Base-by-base conservation (phyloP, 2,797 vertebrate species). In the Coccyzus lansbergi region DNA sequence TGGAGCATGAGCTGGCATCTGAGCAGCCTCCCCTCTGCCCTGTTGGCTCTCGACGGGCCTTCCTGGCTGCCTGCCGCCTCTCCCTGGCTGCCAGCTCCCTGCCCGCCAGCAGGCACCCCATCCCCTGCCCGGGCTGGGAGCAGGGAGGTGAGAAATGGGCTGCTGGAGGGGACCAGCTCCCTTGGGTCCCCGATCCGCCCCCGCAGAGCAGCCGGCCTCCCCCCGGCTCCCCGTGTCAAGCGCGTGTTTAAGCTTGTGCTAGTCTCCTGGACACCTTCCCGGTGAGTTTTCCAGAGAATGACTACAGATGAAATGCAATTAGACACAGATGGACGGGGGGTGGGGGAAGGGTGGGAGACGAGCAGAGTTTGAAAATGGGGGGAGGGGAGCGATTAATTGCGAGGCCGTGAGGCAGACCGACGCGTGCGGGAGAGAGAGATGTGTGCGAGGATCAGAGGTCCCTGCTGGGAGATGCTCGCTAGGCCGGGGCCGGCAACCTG, bases 301-400 rank as follows among this genome's bases (percentile, higher is more conserved):
- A 93, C 88, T 95, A 75, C 93, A 93, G 89, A 94, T 94, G 95
- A 96, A 95, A 95, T 91, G 90, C 93, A 95, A 92, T 96, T 95
- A 95, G 87, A 96, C 92, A 90, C 95, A 95, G 94, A 95, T 96
- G 92, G 94, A 93, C 58, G 77, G 65, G 78, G 80, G 56, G 59
- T 19, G 88, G 95, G 91, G 93, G 88, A 64, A 77, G 91, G 93
- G 85, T 69, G 86, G 91, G 87, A 88, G 94, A 79, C 33, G 64
- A 90, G 88, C 82, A 51, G 71, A 69, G 86, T 82, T 83, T 76
- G 93, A 88, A 94, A 81, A 76, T 12, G 62, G 93, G 90, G 92
- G 92, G 69, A 91, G 38, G 91, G 94, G 71, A 86, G 65, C 86
- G 58, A 89, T 95, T 91, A 93, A 96, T 93, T 88, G 90, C 34